Conservation (phyloP, 2,888 invertebrate genomes). For the Ormyrus thymus region DNA sequence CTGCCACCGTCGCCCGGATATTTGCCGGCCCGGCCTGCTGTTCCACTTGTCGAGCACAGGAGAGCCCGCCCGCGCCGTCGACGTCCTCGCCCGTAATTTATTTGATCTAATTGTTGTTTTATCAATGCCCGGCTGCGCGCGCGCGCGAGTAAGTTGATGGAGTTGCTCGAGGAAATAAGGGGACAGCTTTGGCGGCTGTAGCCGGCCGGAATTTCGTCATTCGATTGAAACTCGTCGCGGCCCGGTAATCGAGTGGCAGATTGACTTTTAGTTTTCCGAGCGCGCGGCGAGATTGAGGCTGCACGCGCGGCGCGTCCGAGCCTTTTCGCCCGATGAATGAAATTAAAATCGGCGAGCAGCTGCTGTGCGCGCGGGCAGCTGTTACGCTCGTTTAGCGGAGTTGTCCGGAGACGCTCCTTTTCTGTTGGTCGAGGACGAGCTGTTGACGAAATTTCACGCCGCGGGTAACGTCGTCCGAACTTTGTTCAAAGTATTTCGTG, state of each 20-base stretch:
- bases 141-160: conserved; percentile 6
- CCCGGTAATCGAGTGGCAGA: too few relatives aligned
- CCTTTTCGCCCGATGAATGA: neutral
- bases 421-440: too few relatives aligned
- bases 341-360: neutral
- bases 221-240: conserved; percentile 18
- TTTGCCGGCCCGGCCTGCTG: conserved; percentile 44
- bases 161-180: neutral
- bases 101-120: conserved; percentile 30
- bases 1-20: conserved; percentile 27
- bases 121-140: conserved; percentile 18
- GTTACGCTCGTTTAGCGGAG: too few relatives aligned
- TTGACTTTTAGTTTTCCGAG: neutral
- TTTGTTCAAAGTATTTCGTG: too few relatives aligned
- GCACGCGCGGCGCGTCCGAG: neutral
- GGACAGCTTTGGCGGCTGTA: conserved; percentile 1
- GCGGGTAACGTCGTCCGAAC: too few relatives aligned
- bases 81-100: neutral
- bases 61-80: too few relatives aligned
- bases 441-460: too few relatives aligned
- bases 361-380: neutral
- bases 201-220: conserved; percentile 14
- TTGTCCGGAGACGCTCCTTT: too few relatives aligned
- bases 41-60: conserved; percentile 26
- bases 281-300: neutral